These are phyloP conservation scores for Drosophila tsacasi DNA, from an alignment of 1,140 invertebrate species.

Conservation along the genomic window DNA sequence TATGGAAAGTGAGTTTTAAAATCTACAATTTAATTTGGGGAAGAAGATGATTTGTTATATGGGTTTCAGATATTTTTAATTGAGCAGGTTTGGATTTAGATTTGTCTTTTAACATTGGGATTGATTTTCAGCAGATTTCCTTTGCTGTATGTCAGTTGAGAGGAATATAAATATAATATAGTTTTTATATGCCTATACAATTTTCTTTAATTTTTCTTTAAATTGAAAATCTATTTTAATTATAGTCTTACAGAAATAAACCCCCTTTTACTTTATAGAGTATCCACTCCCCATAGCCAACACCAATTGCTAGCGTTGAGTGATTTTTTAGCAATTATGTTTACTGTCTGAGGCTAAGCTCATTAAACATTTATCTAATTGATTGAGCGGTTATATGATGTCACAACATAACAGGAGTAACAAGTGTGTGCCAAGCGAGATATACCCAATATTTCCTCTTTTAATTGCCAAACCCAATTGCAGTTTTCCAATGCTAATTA, in stretches of 20 bases:
- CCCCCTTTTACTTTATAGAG: constrained; percentile 2
- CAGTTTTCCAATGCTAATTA: not conserved
- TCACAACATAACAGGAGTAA: constrained; percentile 31
- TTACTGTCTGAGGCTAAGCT: constrained; percentile 46
- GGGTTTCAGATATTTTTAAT: too few species aligned
- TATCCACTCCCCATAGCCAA: not conserved
- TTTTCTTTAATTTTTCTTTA: not conserved
- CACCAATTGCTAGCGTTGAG: constrained; percentile 31
- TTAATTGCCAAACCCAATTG: constrained; percentile 10
- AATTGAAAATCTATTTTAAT: not conserved
- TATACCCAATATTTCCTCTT: constrained; percentile 7
- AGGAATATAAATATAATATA: too few species aligned
- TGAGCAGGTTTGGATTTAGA: too few species aligned
- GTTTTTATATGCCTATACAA: too few species aligned
- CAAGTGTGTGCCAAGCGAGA: constrained; percentile 18
- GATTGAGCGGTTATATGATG: constrained; percentile 69
- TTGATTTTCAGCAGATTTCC: too few species aligned
- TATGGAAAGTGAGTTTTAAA: not conserved
- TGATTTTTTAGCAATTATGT: constrained; percentile 72
- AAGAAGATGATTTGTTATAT: too few species aligned
- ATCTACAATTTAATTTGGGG: too few species aligned
- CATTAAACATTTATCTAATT: constrained; percentile 77
- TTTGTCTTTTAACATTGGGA: too few species aligned
- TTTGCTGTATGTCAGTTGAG: too few species aligned
- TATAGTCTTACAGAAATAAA: not conserved